Evolutionary conservation across 2,113 vertebrate species (phyloP), one percentile per base, ranked within the genome.

Genomic region (Leiothrix lutea): DNA sequence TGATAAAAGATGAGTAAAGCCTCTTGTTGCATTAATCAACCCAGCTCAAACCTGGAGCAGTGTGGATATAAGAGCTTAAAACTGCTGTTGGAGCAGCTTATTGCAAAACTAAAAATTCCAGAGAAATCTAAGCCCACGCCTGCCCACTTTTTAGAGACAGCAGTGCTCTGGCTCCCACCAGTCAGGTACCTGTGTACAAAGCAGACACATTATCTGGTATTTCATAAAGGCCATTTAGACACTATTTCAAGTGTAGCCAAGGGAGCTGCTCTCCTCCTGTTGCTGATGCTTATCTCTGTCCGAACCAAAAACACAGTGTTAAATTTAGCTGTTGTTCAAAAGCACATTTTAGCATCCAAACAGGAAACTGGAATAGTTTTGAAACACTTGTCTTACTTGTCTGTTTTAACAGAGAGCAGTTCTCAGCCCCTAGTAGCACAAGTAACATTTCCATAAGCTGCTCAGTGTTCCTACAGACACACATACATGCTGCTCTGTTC

Each of bases 301-400:
- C 91, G 74, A 94, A 94, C 60, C 64, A 65, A 92, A 94, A 92
- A 57, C 67, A 95, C 29, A 7, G 21, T 23, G 82, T 81, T 84
- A 73, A 57, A 85, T 44, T 57, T 45, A 85, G 72, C 77, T 75
- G 83, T 48, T 88, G 40, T 13, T 79, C 45, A 75, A 60, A 94
- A 87, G 65, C 60, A 69, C 40, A 35, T 70, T 96, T 67, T 40
- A 83, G 72, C 64, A 93, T 78, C 75, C 72, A 57, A 93, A 82
- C 19, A 74, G 81, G 54, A 90, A 94, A 80, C 28, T 51, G 48
- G 40, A 62, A 77, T 3, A 44, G 26, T 71, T 88, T 74, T 83
- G 12, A 70, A 83, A 40, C 33, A 20, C 40, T 69, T 23, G 8
- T 62, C 50, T 91, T 80, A 17, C 40, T 87, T 60, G 81, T 48